Percentiles rank a stretch among this genome's conserved stretches.
Evolutionary conservation across 2,113 vertebrate species (phyloP).

Genomic region (Campylomormyrus tamandua): DNA sequence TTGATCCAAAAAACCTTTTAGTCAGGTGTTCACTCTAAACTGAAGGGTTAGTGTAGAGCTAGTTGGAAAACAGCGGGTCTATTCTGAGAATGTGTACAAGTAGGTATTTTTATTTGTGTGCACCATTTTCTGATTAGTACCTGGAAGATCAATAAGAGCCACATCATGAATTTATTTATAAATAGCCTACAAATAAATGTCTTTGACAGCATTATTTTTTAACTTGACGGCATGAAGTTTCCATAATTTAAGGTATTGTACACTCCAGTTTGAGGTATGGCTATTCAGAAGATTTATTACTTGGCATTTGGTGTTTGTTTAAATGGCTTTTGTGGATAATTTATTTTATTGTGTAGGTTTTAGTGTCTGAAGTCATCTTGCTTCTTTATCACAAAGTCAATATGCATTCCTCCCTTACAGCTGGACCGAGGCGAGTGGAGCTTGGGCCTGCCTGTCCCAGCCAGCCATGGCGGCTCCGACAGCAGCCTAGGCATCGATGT

Average conservation of each 20-base stretch:
- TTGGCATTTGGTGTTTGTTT: neutral
- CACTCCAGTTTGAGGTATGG: neutral
- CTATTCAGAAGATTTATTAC: neutral
- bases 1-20: neutral
- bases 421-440: constrained; percentile 64
- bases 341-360: neutral
- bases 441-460: constrained; percentile 48
- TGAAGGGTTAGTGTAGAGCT: neutral
- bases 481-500: constrained; percentile 69
- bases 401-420: constrained; percentile 30
- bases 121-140: neutral
- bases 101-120: neutral
- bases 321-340: neutral
- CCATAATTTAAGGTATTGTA: neutral
- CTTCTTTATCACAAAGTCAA: neutral
- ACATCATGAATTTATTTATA: neutral
- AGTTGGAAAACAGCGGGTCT: neutral
- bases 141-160: neutral
- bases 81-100: neutral
- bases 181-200: neutral
- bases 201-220: neutral
- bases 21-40: neutral
- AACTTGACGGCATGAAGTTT: neutral
- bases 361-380: neutral
- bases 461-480: constrained; percentile 57